Base-by-base conservation (phyloP, 2,113 vertebrate genomes). In the Pyxicephalus adspersus region DNA sequence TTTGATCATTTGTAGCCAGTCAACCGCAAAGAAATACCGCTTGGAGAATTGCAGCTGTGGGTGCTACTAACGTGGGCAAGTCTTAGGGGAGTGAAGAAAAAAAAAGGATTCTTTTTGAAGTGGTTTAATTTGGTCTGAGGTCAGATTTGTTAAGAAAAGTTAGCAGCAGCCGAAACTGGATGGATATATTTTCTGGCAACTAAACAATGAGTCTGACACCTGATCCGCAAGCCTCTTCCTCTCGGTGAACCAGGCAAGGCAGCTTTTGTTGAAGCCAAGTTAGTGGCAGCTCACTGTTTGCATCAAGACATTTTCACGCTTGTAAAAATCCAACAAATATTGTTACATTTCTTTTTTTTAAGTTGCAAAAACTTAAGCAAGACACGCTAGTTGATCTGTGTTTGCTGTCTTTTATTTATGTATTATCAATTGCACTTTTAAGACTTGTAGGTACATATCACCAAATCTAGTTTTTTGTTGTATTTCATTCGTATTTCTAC, bases 1-100 rank as follows among this genome's bases (percentile, higher is more conserved):
- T 93, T 94, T 94, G 92, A 93, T 94, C 93, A 95, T 96, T 96
- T 96, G 94, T 92, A 94, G 92, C 89, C 94, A 95, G 91, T 95
- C 93, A 95, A 94, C 93, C 92, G 88, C 92, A 92, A 92, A 92
- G 34, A 74, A 74, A 60, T 45, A 45, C 8, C 90, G 90, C 93
- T 92, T 94, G 91, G 87, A 91, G 92, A 89, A 91, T 89, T 89
- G 88, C 90, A 89, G 89, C 89, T 88, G 88, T 45, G 89, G 88
- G 88, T 91, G 86, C 91, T 93, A 92, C 90, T 91, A 91, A 94
- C 92, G 88, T 90, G 93, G 92, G 92, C 88, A 90, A 89, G 90
- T 91, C 87, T 88, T 86, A 83, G 87, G 86, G 29, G 61, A 64
- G 45, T 25, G 64, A n/a, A 3, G 4, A 23, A 45, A 60, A 34